Evolutionary conservation across 2,888 invertebrate genomes (phyloP).

Genomic region (Deilephila porcellus): DNA sequence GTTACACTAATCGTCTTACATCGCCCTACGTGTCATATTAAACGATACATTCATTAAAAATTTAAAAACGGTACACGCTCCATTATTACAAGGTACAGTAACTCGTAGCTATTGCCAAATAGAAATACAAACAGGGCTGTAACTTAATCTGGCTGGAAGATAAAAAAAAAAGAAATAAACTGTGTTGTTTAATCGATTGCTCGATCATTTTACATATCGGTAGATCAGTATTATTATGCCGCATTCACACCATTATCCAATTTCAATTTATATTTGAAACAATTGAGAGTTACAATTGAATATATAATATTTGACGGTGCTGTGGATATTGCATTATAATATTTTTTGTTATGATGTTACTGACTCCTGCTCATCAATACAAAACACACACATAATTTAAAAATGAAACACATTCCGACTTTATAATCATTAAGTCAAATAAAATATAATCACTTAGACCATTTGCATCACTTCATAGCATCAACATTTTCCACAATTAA

Average conservation of each 20-base stretch:
- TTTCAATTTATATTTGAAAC: too few species aligned
- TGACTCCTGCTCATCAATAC: background rate
- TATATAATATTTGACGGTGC: too few species aligned
- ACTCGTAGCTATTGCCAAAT: constrained; percentile 2
- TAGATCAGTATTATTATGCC: background rate
- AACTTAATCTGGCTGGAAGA: background rate
- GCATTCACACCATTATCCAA: background rate
- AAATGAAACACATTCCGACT: background rate
- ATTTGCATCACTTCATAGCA: background rate
- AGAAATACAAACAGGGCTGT: background rate
- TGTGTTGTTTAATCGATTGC: background rate
- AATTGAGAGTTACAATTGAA: too few species aligned
- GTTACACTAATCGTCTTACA: constrained; percentile 39
- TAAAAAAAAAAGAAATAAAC: background rate
- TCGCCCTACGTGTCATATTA: background rate
- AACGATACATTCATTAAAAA: constrained; percentile 20
- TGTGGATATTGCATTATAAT: too few species aligned
- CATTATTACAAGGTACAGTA: constrained; percentile 11
- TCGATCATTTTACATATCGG: background rate
- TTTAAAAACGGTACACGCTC: constrained; percentile 21
- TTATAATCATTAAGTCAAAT: background rate
- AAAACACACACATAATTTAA: background rate
- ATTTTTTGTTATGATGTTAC: background rate
- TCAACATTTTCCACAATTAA: constrained; percentile 17
- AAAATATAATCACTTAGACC: background rate